phyloP scores from a whole-genome alignment of 2,113 vertebrate species.

The Amphiprion ocellaris region DNA sequence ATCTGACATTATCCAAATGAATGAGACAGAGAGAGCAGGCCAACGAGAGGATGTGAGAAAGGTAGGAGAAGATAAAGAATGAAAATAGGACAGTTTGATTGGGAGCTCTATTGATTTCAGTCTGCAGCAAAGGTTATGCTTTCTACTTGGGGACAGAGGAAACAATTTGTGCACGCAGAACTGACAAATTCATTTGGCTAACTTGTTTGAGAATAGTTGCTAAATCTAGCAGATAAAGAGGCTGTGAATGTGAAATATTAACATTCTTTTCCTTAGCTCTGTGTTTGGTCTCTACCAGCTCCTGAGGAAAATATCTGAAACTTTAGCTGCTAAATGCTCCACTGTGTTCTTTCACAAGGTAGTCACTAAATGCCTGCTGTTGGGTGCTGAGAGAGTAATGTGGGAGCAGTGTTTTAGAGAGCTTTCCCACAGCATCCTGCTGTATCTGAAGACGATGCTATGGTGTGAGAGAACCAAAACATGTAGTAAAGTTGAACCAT shows the following conservation, averaged over 20 bases:
- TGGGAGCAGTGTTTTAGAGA: too few species aligned
- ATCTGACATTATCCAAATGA: constrained; percentile 1
- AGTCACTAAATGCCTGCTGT: background rate
- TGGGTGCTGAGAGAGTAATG: too few species aligned
- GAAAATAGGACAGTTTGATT: background rate
- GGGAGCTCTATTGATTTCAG: background rate
- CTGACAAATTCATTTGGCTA: background rate
- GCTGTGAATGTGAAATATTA: background rate
- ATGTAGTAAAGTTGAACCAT: too few species aligned
- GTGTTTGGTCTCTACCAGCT: background rate
- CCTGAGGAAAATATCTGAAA: background rate
- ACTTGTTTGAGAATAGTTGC: background rate
- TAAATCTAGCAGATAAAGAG: background rate
- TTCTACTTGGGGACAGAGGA: background rate
- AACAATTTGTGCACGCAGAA: background rate
- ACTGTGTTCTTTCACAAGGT: background rate
- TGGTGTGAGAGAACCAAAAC: too few species aligned
- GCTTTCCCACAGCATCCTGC: too few species aligned
- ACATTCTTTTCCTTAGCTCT: background rate
- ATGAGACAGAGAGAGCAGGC: background rate
- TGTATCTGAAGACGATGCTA: too few species aligned
- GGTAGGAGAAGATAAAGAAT: background rate
- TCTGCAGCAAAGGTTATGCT: background rate
- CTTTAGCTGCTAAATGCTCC: background rate
- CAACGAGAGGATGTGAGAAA: background rate